Evolutionary conservation across 2,797 vertebrate genomes (phyloP), one percentile per base, ranked within the genome.

Genomic region (Lacerta agilis): DNA sequence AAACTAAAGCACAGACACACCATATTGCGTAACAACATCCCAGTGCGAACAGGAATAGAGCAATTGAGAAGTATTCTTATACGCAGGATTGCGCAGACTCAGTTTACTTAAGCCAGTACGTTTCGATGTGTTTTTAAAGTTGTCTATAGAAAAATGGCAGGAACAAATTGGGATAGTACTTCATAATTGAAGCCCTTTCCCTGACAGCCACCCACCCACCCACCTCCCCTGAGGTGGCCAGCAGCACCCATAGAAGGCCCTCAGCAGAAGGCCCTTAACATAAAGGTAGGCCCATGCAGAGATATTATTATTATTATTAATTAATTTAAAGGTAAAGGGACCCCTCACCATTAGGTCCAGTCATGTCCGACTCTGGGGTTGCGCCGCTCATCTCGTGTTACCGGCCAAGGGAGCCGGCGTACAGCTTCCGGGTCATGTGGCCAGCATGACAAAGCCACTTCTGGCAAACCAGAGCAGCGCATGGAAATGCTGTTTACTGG

Each of bases 91-190:
- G 83, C 86, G 83, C 77, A 87, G 55, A 66, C 23, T 88, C 82
- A 1, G 0, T 66, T 85, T 89, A 72, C 43, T 79, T 71, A 82
- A 83, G 8, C 3, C 20, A 69, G 79, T 86, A 89, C 1, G 71
- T 89, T 91, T 91, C 90, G 67, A 90, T 67, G 33, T 77, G 71
- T 78, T 88, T 94, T 15, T 33, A 69, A 38, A 36, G 49, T 87
- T 64, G 69, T 90, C 45, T 89, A 58, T 89, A 89, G 86, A 83
- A 85, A 92, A 66, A 55, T 88, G 79, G 13, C 49, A 90, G 79
- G 88, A 82, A 79, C 83, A 67, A 67, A 9, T 15, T 79, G 61
- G 25, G 9, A n/a, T 11, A 69, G 27, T 0, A 36, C 58, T 11
- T 55, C 55, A 61, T 45, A 66, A 82, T 43, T 67, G 25, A 84